Base-by-base conservation (phyloP, 2,113 vertebrate species). In the Oophaga pumilio region DNA sequence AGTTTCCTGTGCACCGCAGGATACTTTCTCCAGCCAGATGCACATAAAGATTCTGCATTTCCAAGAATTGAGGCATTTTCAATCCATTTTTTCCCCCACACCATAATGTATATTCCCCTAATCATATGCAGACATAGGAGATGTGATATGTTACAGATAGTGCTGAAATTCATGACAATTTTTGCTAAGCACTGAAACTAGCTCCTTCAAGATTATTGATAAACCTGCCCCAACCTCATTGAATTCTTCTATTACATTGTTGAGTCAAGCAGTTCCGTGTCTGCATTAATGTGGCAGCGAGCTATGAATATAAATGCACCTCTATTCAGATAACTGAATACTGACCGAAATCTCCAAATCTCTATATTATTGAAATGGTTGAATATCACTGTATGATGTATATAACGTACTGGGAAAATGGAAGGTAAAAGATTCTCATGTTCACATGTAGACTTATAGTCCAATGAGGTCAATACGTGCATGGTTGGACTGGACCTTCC, bases 231-330 rank as follows among this genome's bases (percentile, higher is more conserved):
- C 24, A 1, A 12, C 66, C 12, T 69, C 4, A 56, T 26, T 26
- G 66, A 28, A 69, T 69, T 28, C 66, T 69, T 69, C 66, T 28
- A 69, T 69, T 69, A 69, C 66, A 69, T 69, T 69, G 66, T 69
- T 66, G 22, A 66, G 22, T 43, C 33, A 43, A 43, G 33, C 53
- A 4, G 53, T 56, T 56, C 53, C 12, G 53, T 28, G 24, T 69
- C 12, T 69, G 66, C 66, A 69, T 22, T 69, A 26, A 69, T 24
- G 28, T 14, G 24, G 28, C 10, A 28, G 26, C 66, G 9, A 26
- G 24, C n/a, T 13, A 28, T 69, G 66, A 69, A 28, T 69, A 69
- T 26, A 69, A 69, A 69, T 69, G 11, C 24, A 14, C 24, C 66
- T 13, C 10, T 26, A 69, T 28, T 69, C 66, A 28, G 66, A 66